Evolutionary conservation across 2,888 invertebrate species (phyloP), one percentile per base, ranked within the genome.

Genomic region (Drosophila ezoana): DNA sequence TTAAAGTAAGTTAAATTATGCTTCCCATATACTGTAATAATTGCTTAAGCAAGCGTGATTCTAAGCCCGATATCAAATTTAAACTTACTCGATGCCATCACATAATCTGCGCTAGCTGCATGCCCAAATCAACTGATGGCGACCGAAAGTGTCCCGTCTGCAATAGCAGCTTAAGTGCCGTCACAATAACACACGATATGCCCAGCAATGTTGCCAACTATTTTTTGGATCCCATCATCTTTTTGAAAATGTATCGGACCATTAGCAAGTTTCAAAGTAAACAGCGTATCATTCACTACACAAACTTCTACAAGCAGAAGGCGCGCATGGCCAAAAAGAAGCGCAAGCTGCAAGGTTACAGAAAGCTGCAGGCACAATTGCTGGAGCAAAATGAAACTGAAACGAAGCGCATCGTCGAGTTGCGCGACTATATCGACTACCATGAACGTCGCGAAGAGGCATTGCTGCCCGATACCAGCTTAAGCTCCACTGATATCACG

Each of bases 11-110:
- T 9, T 37, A 0, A 0, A 45, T 4, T 28, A 88, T 88, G 89
- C 72, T 88, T 53, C 64, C 66, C 0, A 13, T 82, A n/a, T 53
- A 66, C 13, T 83, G 88, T 59, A 83, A 83, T 56, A 67, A 51
- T 28, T 83, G 83, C 32, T 49, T 20, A 1, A 28, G 3, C 11
- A 47, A 20, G 3, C 73, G 57, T 4, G 23, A 35, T 3, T 0
- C 16, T 1, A 40, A 67, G 1, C 10, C 45, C 5, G 1, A 10
- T 0, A 8, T 44, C 5, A 10, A 52, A 10, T 72, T 77, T 13
- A 51, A 77, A 23, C 10, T 83, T 5, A 48, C 63, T 6, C 58
- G 59, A 1, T 83, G 83, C 43, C 63, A 80, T 20, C 83, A 83
- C 8, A 47, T 83, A 13, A 9, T 86, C 10, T 83, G 83, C 32